These are phyloP conservation scores for Hermaeophaga mercurialis DNA, from an alignment of 2,888 invertebrate species.

Conservation along the genomic window DNA sequence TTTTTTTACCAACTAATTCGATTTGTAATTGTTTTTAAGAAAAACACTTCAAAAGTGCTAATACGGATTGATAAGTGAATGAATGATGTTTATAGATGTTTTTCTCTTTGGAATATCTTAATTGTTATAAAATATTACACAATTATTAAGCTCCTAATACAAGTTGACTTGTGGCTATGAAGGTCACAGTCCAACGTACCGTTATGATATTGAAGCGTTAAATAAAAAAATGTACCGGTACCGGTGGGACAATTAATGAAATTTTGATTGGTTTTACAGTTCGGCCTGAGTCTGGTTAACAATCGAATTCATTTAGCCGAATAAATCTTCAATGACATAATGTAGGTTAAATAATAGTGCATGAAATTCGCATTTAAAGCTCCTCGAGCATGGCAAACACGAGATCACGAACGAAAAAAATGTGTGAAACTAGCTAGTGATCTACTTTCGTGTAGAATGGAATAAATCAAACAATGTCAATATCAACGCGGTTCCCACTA, in stretches of 20 bases:
- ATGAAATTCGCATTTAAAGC: constrained; percentile 22
- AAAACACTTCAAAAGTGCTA: too few species aligned
- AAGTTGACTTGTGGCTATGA: constrained; percentile 3
- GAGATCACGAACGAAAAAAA: constrained; percentile 13
- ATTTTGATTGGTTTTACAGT: constrained; percentile 20
- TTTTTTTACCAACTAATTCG: too few species aligned
- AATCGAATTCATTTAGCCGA: constrained; percentile 18
- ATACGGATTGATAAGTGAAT: too few species aligned
- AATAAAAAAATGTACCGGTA: constrained; percentile 21
- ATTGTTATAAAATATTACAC: constrained; percentile 1
- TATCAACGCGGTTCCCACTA: constrained; percentile 48
- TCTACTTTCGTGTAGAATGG: constrained; percentile 36
- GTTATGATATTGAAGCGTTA: constrained; percentile 18
- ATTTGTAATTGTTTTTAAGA: too few species aligned
- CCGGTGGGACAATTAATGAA: constrained; percentile 12
- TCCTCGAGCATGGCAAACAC: constrained; percentile 22
- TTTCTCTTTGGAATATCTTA: neutral
- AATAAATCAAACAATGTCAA: constrained; percentile 49
- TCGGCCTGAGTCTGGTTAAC: constrained; percentile 11
- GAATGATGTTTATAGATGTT: too few species aligned
- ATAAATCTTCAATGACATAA: constrained; percentile 26
- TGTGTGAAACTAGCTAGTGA: constrained; percentile 28
- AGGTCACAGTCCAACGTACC: constrained; percentile 19
- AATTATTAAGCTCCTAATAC: constrained; percentile 8
- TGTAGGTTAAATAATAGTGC: constrained; percentile 29